These are phyloP conservation scores for Delia radicum DNA, from an alignment of 1,140 invertebrate genomes.

Conservation along the genomic window DNA sequence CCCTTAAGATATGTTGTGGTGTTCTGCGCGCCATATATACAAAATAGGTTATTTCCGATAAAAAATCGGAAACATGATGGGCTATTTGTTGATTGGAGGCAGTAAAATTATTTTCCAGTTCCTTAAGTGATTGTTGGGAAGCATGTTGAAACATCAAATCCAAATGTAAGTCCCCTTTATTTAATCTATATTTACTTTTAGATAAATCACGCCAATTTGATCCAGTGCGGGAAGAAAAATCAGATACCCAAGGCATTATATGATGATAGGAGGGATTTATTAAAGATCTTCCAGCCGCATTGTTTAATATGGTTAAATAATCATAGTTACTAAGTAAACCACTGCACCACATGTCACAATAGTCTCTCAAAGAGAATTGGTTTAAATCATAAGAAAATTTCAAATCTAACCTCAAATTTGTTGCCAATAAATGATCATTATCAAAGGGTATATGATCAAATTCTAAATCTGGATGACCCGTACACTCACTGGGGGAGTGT, in stretches of 20 bases:
- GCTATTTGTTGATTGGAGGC: slow-evolving; percentile 60
- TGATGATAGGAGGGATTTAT: slow-evolving; percentile 91
- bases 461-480: neutral
- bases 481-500: slow-evolving; percentile 25
- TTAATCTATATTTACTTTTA: slow-evolving; percentile 93
- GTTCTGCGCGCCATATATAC: slow-evolving; percentile 90
- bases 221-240: slow-evolving; percentile 81
- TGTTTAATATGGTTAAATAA: slow-evolving; percentile 88
- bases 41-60: slow-evolving; percentile 97
- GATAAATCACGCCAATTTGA: slow-evolving; percentile 87
- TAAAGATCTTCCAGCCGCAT: slow-evolving; percentile 73
- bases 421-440: neutral
- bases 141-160: slow-evolving; percentile 83
- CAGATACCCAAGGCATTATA: slow-evolving; percentile 95
- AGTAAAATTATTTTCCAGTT: neutral
- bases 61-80: slow-evolving; percentile 93
- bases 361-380: slow-evolving; percentile 50
- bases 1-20: slow-evolving; percentile 81
- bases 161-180: slow-evolving; percentile 93
- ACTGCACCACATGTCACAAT: slow-evolving; percentile 78
- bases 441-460: neutral
- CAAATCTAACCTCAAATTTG: slow-evolving; percentile 41
- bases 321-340: slow-evolving; percentile 88
- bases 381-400: slow-evolving; percentile 50
- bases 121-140: slow-evolving; percentile 26